Base-by-base conservation (phyloP, 2,113 vertebrate genomes). In the Tretioscincus oriximinensis region DNA sequence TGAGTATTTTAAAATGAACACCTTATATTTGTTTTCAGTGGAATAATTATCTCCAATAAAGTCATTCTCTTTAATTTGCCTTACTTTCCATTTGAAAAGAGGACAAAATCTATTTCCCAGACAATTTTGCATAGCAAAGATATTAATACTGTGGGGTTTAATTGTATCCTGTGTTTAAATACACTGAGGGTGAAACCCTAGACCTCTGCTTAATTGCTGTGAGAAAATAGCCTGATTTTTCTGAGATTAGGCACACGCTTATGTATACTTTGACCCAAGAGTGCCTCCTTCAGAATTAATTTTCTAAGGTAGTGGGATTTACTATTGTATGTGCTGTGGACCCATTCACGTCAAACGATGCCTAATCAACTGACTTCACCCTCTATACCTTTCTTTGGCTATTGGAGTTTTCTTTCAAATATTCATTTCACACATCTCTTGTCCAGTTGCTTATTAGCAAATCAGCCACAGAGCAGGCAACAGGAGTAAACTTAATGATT, bases 141-240 rank as follows among this genome's bases (percentile, higher is more conserved):
- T 96, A 96, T 96, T 95, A 96, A 96, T 96, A 96, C 95, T 93
- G 94, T 90, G 89, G 94, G 93, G 90, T 94, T 96, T 96, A 96
- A 96, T 96, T 96, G 95, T 96, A 95, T 96, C 95, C 95, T 96
- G 96, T 96, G 94, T 94, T 96, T 96, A 96, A 96, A 96, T 95
- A 95, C 95, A 94, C 95, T 94, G 88, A 89, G 94, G 95, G 94
- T 95, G 95, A 96, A 95, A 96, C 95, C 94, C 95, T 94, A 95
- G 95, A 96, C 95, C 95, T 95, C 92, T 92, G 92, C 90, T 96
- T 96, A 96, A 96, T 96, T 96, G 96, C 95, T 96, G 94, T 95
- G 95, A 96, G 95, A 96, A 96, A 95, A 94, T 95, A 94, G 94
- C 90, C 94, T 94, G 95, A 96, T 96, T 96, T 96, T 93, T 90